Conservation (phyloP, 2,113 vertebrate genomes). For the Progne subis region DNA sequence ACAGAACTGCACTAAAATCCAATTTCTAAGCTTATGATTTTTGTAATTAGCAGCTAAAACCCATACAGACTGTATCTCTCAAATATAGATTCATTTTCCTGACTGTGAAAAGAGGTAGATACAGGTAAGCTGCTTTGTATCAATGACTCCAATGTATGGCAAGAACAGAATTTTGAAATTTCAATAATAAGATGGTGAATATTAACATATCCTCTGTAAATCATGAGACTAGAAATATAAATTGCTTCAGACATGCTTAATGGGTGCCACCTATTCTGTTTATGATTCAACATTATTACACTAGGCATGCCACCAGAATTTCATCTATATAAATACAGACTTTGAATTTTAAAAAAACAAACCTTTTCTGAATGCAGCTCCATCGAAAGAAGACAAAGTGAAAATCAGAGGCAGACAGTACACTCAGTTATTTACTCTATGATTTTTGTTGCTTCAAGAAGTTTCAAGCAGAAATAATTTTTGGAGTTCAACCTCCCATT, state of each 20-base stretch:
- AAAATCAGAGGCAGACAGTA: not conserved
- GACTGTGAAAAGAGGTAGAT: not conserved
- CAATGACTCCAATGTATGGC: not conserved
- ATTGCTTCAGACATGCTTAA: not conserved
- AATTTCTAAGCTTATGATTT: not conserved
- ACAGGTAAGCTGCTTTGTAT: not conserved
- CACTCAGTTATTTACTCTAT: not conserved
- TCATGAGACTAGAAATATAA: not conserved
- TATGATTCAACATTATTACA: not conserved
- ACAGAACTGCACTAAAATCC: not conserved
- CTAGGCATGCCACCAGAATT: not conserved
- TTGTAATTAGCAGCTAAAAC: not conserved
- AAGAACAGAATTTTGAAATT: not conserved
- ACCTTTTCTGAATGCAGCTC: not conserved
- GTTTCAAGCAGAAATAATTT: not conserved
- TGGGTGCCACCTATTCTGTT: not conserved
- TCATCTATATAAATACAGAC: not conserved
- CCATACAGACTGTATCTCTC: not conserved
- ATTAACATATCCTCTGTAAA: not conserved
- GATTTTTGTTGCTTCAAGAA: not conserved
- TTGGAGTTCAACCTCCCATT: not conserved
- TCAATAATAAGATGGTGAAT: not conserved
- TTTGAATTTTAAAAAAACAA: not conserved
- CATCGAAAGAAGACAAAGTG: not conserved
- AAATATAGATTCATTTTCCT: not conserved